Evolutionary conservation across 1,140 invertebrate species (phyloP), one percentile per base, ranked within the genome.

Genomic region (Drosophila prosaltans): DNA sequence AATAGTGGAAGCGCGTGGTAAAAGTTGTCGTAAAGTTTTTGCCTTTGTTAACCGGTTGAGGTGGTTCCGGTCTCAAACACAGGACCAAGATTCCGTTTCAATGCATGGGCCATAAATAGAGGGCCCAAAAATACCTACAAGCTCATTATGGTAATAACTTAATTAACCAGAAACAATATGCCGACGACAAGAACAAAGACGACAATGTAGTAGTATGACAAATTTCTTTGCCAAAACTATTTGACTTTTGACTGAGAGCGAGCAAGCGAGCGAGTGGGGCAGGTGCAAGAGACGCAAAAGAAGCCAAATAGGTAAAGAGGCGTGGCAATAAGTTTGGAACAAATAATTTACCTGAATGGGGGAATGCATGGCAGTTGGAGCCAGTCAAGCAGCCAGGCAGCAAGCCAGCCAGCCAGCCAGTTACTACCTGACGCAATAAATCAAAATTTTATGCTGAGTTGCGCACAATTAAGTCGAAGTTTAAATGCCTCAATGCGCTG

Each of bases 131-230:
- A 89, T 89, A 84, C 77, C 81, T 78, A 82, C 78, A 81, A 89
- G 80, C 84, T 89, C 84, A 89, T 89, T 89, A 89, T 89, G 81
- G 84, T 89, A 89, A 89, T 89, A 89, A 89, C 84, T 89, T 89
- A 89, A 89, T 89, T 89, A 89, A 89, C 84, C 85, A 78, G 80
- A 89, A 89, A 89, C 84, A 89, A 89, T 89, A 84, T 84, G 85
- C 84, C 71, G 67, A 74, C 67, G 32, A 80, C 68, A 70, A 61
- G 48, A 74, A 79, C 76, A 76, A 77, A 76, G 78, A 65, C 73
- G 70, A 43, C 69, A 54, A 72, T 65, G 69, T 76, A 62, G 69
- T 76, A 62, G 83, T 77, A 84, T 89, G 84, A 88, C 84, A 88
- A 88, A 88, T 88, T 89, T 89, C 80, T 84, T 73, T 78, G 78